Conservation (phyloP, 2,797 vertebrate species). For the Hyperoplus immaculatus region DNA sequence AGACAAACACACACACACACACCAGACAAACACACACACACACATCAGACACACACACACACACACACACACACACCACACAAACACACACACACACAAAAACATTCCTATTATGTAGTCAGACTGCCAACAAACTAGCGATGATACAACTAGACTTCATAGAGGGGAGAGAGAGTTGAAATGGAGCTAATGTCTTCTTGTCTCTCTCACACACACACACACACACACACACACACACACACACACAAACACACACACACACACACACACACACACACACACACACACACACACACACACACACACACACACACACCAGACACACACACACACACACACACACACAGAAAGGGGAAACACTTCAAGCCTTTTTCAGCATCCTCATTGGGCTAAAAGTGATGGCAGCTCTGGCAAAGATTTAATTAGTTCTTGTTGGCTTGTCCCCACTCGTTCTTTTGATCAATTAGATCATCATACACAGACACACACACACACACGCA, state of each 20-base stretch:
- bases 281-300: neutral
- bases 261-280: neutral
- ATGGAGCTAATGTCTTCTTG: constrained; percentile 13
- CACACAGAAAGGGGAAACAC: neutral
- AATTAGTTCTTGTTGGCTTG: constrained; percentile 62
- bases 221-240: neutral
- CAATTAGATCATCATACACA: constrained; percentile 49
- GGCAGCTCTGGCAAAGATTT: constrained; percentile 41
- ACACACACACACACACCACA: too few species aligned
- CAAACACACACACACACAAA: neutral
- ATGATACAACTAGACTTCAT: neutral
- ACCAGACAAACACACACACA: neutral
- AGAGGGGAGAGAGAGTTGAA: constrained; percentile 22
- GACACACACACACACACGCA: too few species aligned
- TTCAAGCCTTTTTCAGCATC: constrained; percentile 12
- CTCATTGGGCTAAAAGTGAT: constrained; percentile 52
- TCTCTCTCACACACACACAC: neutral
- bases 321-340: neutral
- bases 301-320: constrained; percentile 2
- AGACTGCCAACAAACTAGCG: constrained; percentile 28
- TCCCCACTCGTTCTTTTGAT: constrained; percentile 54
- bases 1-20: neutral
- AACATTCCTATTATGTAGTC: neutral
- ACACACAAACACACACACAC: constrained; percentile 8
- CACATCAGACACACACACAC: neutral